Evolutionary conservation across 1,140 invertebrate species (phyloP).

Genomic region (Conus betulinus): DNA sequence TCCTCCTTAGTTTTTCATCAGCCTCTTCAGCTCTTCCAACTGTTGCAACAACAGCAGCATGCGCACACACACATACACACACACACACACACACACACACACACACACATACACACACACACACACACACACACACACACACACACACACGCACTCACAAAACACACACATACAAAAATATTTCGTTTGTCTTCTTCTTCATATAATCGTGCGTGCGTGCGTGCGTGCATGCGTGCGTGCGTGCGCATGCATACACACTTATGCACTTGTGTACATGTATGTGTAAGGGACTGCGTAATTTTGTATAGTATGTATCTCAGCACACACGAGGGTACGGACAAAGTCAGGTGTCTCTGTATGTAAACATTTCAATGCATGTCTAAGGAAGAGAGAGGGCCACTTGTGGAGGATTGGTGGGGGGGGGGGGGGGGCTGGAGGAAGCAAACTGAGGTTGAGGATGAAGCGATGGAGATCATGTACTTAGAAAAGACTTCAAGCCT

Average conservation of each 20-base stretch:
- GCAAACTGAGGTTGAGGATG: no score
- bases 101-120: background rate
- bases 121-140: background rate
- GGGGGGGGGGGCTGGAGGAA: no score
- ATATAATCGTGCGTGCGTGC: background rate
- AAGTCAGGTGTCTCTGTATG: no score
- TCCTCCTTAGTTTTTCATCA: constrained; percentile 36
- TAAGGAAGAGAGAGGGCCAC: no score
- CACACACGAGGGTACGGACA: no score
- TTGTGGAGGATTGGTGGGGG: no score
- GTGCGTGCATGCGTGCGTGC: background rate
- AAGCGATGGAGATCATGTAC: no score
- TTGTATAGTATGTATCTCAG: no score
- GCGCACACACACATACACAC: background rate
- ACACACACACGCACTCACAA: no score
- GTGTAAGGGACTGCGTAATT: background rate
- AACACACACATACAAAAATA: background rate
- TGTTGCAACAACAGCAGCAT: constrained; percentile 13
- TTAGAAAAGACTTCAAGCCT: no score
- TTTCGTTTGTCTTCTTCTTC: background rate
- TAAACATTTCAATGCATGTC: no score
- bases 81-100: background rate
- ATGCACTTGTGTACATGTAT: background rate
- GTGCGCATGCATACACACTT: background rate
- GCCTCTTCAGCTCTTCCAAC: constrained; percentile 45